Percentiles rank a stretch among this genome's conserved stretches.
Evolutionary conservation across 1,140 invertebrate genomes (phyloP).

Genomic region (Fopius arisanus): DNA sequence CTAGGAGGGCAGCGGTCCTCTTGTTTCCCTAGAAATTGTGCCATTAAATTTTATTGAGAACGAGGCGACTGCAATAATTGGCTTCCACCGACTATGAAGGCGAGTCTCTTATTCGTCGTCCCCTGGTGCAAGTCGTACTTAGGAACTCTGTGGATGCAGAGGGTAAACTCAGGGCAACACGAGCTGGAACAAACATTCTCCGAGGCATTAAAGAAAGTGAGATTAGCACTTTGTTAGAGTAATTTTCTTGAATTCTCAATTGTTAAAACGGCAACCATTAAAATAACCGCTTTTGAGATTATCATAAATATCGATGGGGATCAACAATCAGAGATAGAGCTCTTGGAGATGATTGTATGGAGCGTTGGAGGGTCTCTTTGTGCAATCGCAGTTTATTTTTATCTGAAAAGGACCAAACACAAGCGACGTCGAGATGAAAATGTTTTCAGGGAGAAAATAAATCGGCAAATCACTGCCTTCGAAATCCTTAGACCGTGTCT

Average conservation of each 20-base stretch:
- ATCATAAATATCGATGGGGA: background rate
- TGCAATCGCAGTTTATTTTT: no score
- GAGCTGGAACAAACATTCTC: background rate
- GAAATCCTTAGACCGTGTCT: no score
- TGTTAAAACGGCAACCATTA: background rate
- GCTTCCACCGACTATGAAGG: background rate
- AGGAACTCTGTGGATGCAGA: background rate
- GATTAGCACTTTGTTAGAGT: background rate
- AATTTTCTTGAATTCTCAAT: background rate
- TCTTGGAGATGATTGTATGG: no score
- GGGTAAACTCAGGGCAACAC: background rate
- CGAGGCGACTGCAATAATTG: background rate
- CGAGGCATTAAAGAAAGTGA: background rate
- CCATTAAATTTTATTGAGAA: conserved; percentile 7
- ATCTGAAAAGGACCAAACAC: no score
- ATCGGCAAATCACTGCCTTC: no score
- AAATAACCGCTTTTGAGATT: background rate
- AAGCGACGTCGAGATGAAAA: no score
- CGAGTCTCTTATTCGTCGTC: background rate
- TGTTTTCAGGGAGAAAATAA: no score
- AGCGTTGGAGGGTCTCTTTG: no score
- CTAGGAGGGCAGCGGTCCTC: background rate
- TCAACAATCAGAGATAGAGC: background rate
- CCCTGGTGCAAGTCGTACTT: background rate
- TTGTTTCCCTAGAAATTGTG: background rate